These are phyloP conservation scores for Dasypolia templi DNA, from an alignment of 2,888 invertebrate genomes.

Conservation along the genomic window DNA sequence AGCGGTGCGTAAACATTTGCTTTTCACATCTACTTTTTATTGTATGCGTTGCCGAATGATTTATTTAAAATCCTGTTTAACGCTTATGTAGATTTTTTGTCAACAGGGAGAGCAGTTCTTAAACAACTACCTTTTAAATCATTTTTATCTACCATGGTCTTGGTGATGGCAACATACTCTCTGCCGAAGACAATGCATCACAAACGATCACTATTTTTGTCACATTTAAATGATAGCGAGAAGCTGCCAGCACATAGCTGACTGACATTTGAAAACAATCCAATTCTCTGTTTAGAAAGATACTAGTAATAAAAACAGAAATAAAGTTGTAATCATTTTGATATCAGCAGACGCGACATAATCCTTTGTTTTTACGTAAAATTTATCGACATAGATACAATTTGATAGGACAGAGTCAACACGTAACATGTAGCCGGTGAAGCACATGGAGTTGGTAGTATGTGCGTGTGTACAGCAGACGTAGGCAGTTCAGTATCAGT, in stretches of 20 bases:
- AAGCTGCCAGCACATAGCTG: slow-evolving; percentile 34
- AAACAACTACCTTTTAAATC: neutral
- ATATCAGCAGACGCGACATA: slow-evolving; percentile 50
- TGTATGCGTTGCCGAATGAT: slow-evolving; percentile 17
- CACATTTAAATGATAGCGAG: slow-evolving; percentile 20
- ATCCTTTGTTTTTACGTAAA: slow-evolving; percentile 62
- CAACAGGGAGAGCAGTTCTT: neutral
- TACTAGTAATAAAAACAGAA: slow-evolving; percentile 39
- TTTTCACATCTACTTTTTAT: slow-evolving; percentile 40
- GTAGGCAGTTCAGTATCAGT: slow-evolving; percentile 39
- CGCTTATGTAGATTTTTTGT: slow-evolving; percentile 20
- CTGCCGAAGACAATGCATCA: neutral
- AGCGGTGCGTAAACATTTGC: slow-evolving; percentile 36
- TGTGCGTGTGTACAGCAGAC: slow-evolving; percentile 13
- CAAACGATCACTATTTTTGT: slow-evolving; percentile 25
- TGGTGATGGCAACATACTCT: neutral
- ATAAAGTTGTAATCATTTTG: slow-evolving; percentile 48
- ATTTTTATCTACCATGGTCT: neutral
- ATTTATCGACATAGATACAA: slow-evolving; percentile 59
- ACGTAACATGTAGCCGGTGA: slow-evolving; percentile 18
- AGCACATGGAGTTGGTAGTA: slow-evolving; percentile 36
- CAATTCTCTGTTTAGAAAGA: slow-evolving; percentile 40
- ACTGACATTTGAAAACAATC: slow-evolving; percentile 44
- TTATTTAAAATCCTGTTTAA: slow-evolving; percentile 22
- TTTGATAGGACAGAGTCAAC: slow-evolving; percentile 35